Evolutionary conservation across 1,140 invertebrate species (phyloP).

Genomic region (Gryllus bimaculatus): DNA sequence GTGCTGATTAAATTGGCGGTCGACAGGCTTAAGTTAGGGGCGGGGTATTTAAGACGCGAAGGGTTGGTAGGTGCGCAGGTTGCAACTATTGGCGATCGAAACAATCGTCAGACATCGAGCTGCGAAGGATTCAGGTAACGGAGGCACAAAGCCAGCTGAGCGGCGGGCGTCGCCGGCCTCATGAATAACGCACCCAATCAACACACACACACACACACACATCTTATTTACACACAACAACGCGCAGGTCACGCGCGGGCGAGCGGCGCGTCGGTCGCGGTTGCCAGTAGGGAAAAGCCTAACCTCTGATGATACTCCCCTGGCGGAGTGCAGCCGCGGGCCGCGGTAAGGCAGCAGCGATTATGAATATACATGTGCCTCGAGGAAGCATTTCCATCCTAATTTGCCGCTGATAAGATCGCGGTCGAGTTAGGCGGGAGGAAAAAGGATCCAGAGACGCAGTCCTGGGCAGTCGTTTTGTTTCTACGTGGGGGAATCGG

Average conservation of each 20-base stretch:
- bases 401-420: not conserved
- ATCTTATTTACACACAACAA: too few relatives aligned
- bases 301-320: too few relatives aligned
- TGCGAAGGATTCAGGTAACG: not conserved
- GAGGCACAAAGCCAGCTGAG: not conserved
- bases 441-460: too few relatives aligned
- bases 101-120: not conserved
- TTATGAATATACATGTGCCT: not conserved
- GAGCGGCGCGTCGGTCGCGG: too few relatives aligned
- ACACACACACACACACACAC: not conserved
- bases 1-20: not conserved
- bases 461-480: not conserved
- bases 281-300: too few relatives aligned
- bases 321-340: not conserved
- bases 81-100: constrained; percentile 3
- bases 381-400: not conserved
- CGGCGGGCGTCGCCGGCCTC: not conserved
- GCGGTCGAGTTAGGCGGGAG: not conserved
- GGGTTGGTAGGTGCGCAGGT: not conserved
- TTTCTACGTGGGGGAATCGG: not conserved
- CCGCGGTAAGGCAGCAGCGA: not conserved
- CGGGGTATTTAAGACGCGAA: not conserved
- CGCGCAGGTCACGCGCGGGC: too few relatives aligned
- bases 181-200: constrained; percentile 3
- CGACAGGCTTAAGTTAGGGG: not conserved